A percentile compares a stretch with the other conserved stretches of the same genome.
phyloP scores from a whole-genome alignment of 2,888 invertebrate genomes.

The Endotricha flammealis region DNA sequence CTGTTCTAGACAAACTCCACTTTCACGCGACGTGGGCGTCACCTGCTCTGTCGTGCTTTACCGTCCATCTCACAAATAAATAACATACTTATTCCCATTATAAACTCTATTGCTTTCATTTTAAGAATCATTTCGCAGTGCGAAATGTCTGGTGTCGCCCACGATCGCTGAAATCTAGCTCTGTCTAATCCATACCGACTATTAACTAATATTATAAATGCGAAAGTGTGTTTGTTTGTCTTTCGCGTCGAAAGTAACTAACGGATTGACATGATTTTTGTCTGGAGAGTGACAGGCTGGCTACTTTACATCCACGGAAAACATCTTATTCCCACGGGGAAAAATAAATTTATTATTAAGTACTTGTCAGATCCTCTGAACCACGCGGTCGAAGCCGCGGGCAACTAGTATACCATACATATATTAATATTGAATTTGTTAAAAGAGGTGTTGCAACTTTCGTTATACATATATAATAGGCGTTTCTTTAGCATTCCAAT shows the following conservation, averaged over 20 bases:
- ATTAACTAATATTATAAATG: too few relatives aligned
- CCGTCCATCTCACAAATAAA: conserved; percentile 28
- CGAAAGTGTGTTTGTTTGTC: too few relatives aligned
- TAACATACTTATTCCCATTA: background rate
- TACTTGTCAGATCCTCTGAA: too few relatives aligned
- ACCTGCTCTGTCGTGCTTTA: conserved; percentile 53
- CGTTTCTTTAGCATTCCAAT: conserved; percentile 5
- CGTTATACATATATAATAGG: conserved; percentile 14
- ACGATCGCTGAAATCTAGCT: conserved; percentile 24
- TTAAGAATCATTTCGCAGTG: conserved; percentile 6
- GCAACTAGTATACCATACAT: conserved; percentile 20
- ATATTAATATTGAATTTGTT: conserved; percentile 14
- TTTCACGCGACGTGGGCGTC: conserved; percentile 57
- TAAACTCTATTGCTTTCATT: background rate
- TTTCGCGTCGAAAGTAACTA: too few relatives aligned
- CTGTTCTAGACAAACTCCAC: conserved; percentile 30
- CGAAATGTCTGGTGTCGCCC: conserved; percentile 24
- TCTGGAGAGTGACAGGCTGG: too few relatives aligned
- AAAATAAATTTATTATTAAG: too few relatives aligned
- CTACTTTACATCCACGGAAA: too few relatives aligned
- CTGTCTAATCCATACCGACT: too few relatives aligned
- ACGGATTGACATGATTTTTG: too few relatives aligned
- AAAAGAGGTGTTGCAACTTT: conserved; percentile 22
- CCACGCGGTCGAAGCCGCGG: too few relatives aligned
- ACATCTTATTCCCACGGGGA: too few relatives aligned